phyloP scores from a whole-genome alignment of 1,140 invertebrate genomes.

The Adoxophyes honmai region DNA sequence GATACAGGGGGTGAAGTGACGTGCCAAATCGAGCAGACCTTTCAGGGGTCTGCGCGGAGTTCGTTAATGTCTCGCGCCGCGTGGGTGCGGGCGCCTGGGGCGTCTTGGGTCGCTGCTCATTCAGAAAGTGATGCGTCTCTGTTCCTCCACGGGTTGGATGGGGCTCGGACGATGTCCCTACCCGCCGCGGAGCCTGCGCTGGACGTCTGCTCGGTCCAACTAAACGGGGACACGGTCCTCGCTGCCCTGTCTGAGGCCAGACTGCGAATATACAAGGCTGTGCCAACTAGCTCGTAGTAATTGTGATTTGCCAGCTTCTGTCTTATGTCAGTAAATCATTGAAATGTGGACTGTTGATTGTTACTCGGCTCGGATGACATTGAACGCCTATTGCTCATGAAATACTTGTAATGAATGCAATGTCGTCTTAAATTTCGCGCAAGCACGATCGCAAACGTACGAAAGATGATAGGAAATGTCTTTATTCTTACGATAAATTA shows the following conservation, averaged over 20 bases:
- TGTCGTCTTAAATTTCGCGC: no score
- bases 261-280: constrained; percentile 79
- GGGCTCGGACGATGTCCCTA: constrained; percentile 77
- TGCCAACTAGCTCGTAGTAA: constrained; percentile 27
- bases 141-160: constrained; percentile 83
- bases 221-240: constrained; percentile 76
- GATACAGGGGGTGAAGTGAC: constrained; percentile 67
- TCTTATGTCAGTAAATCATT: background rate
- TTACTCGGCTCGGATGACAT: no score
- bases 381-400: no score
- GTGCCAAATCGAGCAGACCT: constrained; percentile 50
- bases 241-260: constrained; percentile 82
- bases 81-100: constrained; percentile 42
- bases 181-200: constrained; percentile 80
- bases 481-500: no score
- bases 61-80: constrained; percentile 47
- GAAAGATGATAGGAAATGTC: no score
- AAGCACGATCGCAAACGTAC: no score
- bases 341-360: background rate
- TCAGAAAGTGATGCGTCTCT: constrained; percentile 81
- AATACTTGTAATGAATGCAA: no score
- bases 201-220: constrained; percentile 80
- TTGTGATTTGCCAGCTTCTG: background rate
- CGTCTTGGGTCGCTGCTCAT: constrained; percentile 80
- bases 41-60: constrained; percentile 41